phyloP scores from a whole-genome alignment of 2,888 invertebrate species.

The Pimpla rufipes region DNA sequence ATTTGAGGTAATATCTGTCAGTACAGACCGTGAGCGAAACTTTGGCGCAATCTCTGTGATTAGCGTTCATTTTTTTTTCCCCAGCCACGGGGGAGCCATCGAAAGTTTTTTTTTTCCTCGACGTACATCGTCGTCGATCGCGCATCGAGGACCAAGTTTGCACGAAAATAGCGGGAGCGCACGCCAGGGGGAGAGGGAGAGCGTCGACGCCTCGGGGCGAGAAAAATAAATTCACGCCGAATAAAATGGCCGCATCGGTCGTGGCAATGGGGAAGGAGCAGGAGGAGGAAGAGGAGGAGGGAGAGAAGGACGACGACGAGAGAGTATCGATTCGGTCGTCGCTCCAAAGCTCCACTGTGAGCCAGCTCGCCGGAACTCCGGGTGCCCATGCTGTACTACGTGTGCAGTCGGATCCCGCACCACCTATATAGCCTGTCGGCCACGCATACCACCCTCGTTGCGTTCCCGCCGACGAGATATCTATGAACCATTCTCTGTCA shows the following conservation, averaged over 20 bases:
- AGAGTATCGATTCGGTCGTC: constrained; percentile 80
- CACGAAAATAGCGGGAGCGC: constrained; percentile 15
- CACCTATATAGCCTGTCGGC: constrained; percentile 50
- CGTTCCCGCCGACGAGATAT: background rate
- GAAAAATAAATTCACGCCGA: constrained; percentile 76
- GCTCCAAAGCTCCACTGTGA: constrained; percentile 59
- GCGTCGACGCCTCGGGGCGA: constrained; percentile 58
- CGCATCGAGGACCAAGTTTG: constrained; percentile 5
- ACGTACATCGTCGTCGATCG: background rate
- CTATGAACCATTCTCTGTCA: no score
- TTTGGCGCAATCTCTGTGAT: constrained; percentile 4
- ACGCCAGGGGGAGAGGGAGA: no score
- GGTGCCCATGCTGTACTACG: background rate
- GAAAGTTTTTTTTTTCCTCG: constrained; percentile 3
- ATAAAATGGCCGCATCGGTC: constrained; percentile 81
- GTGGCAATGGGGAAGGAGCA: background rate
- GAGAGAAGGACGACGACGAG: constrained; percentile 68
- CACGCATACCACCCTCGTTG: constrained; percentile 17
- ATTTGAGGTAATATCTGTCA: no score
- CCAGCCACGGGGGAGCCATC: background rate
- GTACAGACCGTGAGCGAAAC: no score
- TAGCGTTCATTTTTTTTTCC: constrained; percentile 23
- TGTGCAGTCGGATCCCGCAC: constrained; percentile 37
- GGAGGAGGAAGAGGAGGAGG: constrained; percentile 43
- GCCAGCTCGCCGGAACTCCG: constrained; percentile 43